phyloP scores from a whole-genome alignment of 2,113 vertebrate species.

The Eubucco bourcierii region DNA sequence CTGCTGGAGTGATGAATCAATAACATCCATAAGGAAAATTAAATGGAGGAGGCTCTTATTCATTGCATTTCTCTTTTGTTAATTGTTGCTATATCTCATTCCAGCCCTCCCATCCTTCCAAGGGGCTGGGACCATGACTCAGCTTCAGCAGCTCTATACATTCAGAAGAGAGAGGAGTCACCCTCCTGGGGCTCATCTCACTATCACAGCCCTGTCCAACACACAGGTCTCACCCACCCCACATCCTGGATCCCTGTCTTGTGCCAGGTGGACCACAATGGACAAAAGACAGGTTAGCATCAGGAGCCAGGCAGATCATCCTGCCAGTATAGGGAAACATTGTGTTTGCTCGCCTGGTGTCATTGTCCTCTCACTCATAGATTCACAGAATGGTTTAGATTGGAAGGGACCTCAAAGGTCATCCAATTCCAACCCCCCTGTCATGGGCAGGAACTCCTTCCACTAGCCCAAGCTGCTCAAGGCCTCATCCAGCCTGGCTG shows the following conservation, averaged over 20 bases:
- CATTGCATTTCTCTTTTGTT: constrained; percentile 37
- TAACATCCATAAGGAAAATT: constrained; percentile 54
- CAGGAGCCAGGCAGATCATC: background rate
- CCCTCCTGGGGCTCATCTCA: constrained; percentile 6
- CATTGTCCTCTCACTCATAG: background rate
- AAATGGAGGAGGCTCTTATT: constrained; percentile 49
- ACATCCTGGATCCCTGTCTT: background rate
- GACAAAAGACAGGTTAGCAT: background rate
- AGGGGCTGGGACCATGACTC: constrained; percentile 11
- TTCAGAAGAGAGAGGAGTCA: constrained; percentile 16
- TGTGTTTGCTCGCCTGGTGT: background rate
- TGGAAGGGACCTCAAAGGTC: too few species aligned
- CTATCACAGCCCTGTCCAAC: background rate
- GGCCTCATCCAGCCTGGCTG: too few species aligned
- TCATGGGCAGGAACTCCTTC: too few species aligned
- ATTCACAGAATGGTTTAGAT: too few species aligned
- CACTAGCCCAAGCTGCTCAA: too few species aligned
- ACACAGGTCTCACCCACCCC: background rate
- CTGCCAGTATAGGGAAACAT: background rate
- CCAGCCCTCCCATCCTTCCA: background rate
- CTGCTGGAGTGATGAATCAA: constrained; percentile 40
- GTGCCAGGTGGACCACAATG: background rate
- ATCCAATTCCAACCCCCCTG: too few species aligned
- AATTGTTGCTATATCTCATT: constrained; percentile 60
- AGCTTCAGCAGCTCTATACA: background rate